Conservation (phyloP, 1,140 invertebrate species). For the Steinernema feltiae region DNA sequence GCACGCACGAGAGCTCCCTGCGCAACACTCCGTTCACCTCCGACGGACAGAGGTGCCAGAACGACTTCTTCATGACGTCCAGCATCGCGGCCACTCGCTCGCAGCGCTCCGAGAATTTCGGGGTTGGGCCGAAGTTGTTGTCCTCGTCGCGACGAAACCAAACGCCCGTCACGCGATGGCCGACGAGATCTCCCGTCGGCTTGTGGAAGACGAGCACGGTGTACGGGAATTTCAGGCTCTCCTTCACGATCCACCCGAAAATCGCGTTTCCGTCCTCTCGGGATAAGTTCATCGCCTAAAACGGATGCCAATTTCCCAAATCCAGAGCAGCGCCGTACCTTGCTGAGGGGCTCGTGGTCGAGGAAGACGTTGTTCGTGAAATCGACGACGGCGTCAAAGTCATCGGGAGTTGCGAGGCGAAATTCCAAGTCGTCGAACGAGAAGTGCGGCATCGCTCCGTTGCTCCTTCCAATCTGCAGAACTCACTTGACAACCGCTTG, state of each 20-base stretch:
- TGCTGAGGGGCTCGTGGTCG: neutral
- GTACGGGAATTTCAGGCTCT: neutral
- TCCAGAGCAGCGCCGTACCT: neutral
- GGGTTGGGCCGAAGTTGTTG: neutral
- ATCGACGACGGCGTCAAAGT: neutral
- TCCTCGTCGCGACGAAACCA: neutral
- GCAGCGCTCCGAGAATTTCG: neutral
- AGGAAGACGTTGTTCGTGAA: neutral
- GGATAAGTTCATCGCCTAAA: neutral
- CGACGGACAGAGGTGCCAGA: neutral
- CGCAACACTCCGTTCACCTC: neutral
- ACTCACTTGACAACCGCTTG: too few relatives aligned
- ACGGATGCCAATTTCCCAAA: neutral
- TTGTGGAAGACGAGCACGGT: neutral
- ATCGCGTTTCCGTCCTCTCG: neutral
- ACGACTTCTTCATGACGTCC: neutral
- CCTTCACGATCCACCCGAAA: neutral
- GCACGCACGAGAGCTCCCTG: neutral
- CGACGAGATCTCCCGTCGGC: neutral
- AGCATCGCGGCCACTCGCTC: neutral
- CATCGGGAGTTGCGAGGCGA: neutral
- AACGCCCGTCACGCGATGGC: neutral
- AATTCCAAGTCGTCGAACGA: neutral
- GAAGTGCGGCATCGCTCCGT: neutral
- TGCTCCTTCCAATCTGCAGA: too few relatives aligned